Evolutionary conservation across 2,888 invertebrate genomes (phyloP), one percentile per base, ranked within the genome.

Genomic region (Eupithecia vulgata): DNA sequence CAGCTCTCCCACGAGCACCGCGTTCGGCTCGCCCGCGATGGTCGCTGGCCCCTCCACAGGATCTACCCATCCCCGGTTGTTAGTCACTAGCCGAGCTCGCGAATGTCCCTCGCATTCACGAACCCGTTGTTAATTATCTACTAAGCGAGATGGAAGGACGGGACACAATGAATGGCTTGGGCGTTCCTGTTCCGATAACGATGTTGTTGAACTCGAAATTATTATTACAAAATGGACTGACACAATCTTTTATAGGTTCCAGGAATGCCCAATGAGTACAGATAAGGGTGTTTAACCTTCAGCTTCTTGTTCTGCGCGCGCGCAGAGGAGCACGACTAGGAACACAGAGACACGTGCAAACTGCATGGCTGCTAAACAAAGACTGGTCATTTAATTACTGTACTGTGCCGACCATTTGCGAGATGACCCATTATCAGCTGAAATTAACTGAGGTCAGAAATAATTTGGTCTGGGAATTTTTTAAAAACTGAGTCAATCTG

Each of bases 1-100:
- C 80, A 98, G 91, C 76, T 96, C 95, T 34, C 97, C 97, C 65
- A 96, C 95, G 78, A 97, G 94, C 73, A 95, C 95, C 25, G 95
- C 92, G 84, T 95, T 95, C 79, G 95, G 94, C 70, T 96, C 96
- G 74, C 97, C 97, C 79, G 96, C 94, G 80, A 98, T 96, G 76
- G 95, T 95, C 40, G 96, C 96, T 45, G 96, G 88, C 74, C 90
- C 88, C 72, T 88, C 89, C 87, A 88, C 95, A 77, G 95, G 96
- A 91, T 95, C 97, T 96, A 91, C 80, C 88, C 88, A 87, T 84
- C 90, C 87, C 84, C 77, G 62, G 64, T 78, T 80, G 84, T 85
- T 86, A 86, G 86, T 79, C 71, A 73, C 77, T 77, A 80, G 72
- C 79, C 72, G 85, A 83, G 81, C 81, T 84, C 81, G 74, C 83